A percentile compares a stretch with the other conserved stretches of the same genome.
Evolutionary conservation across 2,113 vertebrate genomes (phyloP).

Genomic region (Ochotona curzoniae): DNA sequence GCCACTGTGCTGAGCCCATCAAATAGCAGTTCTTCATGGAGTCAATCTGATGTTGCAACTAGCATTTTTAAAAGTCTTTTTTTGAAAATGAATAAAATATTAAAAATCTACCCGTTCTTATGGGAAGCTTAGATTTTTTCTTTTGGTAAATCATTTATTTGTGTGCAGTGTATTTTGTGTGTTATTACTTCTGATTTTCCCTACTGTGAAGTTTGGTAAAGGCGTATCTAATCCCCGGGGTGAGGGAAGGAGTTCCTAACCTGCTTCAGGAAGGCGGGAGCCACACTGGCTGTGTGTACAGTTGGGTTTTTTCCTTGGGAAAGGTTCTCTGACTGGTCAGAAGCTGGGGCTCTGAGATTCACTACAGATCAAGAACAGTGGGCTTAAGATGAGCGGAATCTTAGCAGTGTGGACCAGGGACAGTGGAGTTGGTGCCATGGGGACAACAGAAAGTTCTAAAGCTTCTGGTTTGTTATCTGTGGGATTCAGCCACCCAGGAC

Average conservation of each 20-base stretch:
- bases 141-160: not conserved
- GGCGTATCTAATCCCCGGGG: not conserved
- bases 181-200: not conserved
- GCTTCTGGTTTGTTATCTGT: not conserved
- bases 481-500: not conserved
- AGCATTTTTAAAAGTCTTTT: not conserved
- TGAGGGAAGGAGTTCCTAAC: not conserved
- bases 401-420: not conserved
- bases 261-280: not conserved
- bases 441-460: not conserved
- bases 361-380: not conserved
- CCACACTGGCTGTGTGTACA: accelerated
- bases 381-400: not conserved
- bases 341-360: not conserved
- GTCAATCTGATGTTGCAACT: not conserved
- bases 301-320: not conserved
- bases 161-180: not conserved
- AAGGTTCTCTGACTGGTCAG: not conserved
- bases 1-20: too few species aligned
- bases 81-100: not conserved
- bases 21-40: not conserved
- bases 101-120: not conserved
- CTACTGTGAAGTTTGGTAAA: not conserved
- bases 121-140: not conserved
- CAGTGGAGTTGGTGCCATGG: not conserved